Percentiles rank a stretch among this genome's conserved stretches.
Evolutionary conservation across 2,888 invertebrate species (phyloP).

Genomic region (Parnassius glacialis): DNA sequence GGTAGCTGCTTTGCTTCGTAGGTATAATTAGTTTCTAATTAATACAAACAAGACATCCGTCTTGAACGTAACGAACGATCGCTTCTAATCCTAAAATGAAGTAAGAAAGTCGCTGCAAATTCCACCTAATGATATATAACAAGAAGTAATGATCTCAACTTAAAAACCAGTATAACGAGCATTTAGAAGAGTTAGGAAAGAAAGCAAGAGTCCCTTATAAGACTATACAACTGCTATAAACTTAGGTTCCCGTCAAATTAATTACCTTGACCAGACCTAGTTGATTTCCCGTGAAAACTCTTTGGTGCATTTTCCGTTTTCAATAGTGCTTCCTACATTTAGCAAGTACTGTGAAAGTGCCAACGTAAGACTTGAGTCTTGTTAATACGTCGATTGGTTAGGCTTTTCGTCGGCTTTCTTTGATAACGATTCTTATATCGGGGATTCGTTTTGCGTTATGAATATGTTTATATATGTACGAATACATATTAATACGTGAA

Average conservation of each 20-base stretch:
- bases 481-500: too few species aligned
- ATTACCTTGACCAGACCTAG: slow-evolving; percentile 2
- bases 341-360: slow-evolving; percentile 19
- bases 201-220: slow-evolving; percentile 23
- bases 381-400: slow-evolving; percentile 7
- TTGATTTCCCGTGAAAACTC: slow-evolving; percentile 23
- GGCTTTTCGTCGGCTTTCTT: slow-evolving; percentile 18
- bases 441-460: too few species aligned
- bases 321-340: slow-evolving; percentile 12
- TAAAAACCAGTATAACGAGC: slow-evolving; percentile 6
- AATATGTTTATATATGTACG: too few species aligned
- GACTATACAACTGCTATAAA: not conserved
- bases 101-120: slow-evolving; percentile 18
- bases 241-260: slow-evolving; percentile 9
- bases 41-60: slow-evolving; percentile 10
- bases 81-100: slow-evolving; percentile 12
- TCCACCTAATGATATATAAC: not conserved
- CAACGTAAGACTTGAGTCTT: slow-evolving; percentile 1
- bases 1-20: not conserved
- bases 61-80: slow-evolving; percentile 12
- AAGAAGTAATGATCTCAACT: slow-evolving; percentile 15
- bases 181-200: slow-evolving; percentile 21
- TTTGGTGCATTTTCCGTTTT: slow-evolving; percentile 22
- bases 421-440: not conserved
- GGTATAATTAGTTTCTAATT: slow-evolving; percentile 15